These are phyloP conservation scores for Aplochiton taeniatus DNA, from an alignment of 2,797 vertebrate genomes.

Conservation along the genomic window DNA sequence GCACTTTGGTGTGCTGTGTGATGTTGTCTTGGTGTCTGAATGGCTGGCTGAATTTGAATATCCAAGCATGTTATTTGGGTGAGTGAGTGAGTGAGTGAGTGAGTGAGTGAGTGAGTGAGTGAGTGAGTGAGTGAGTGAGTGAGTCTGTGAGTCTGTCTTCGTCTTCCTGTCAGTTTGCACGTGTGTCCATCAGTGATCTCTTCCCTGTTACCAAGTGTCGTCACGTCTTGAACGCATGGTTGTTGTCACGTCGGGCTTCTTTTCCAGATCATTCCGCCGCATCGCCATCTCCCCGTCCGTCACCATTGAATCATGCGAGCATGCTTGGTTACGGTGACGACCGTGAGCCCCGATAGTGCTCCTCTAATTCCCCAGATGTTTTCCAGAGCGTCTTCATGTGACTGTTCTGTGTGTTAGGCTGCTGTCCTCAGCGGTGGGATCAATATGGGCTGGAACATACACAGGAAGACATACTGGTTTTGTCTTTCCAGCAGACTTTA, in stretches of 20 bases:
- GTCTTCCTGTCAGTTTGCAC: conserved; percentile 58
- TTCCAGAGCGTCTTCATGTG: too few relatives aligned
- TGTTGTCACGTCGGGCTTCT: conserved; percentile 29
- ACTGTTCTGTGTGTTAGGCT: too few relatives aligned
- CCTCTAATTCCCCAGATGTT: too few relatives aligned
- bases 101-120: conserved; percentile 15
- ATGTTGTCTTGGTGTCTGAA: background rate
- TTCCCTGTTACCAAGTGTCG: conserved; percentile 24
- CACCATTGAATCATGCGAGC: too few relatives aligned
- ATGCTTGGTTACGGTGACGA: too few relatives aligned
- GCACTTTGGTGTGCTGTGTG: conserved; percentile 45
- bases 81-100: conserved; percentile 2
- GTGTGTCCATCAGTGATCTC: conserved; percentile 33
- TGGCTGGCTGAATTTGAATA: too few relatives aligned
- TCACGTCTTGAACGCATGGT: conserved; percentile 50
- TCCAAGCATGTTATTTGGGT: background rate
- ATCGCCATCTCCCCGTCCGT: conserved; percentile 2
- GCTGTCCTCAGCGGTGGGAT: too few relatives aligned
- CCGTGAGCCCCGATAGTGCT: too few relatives aligned
- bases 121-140: conserved; percentile 17
- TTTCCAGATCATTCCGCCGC: conserved; percentile 4
- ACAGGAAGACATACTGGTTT: too few relatives aligned
- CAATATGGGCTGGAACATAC: too few relatives aligned
- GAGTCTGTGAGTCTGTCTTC: conserved; percentile 17
- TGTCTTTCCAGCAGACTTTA: too few relatives aligned